Percentiles rank a stretch among this genome's conserved stretches.
Evolutionary conservation across 2,888 invertebrate species (phyloP).

Genomic region (Rhodophaea formosa): DNA sequence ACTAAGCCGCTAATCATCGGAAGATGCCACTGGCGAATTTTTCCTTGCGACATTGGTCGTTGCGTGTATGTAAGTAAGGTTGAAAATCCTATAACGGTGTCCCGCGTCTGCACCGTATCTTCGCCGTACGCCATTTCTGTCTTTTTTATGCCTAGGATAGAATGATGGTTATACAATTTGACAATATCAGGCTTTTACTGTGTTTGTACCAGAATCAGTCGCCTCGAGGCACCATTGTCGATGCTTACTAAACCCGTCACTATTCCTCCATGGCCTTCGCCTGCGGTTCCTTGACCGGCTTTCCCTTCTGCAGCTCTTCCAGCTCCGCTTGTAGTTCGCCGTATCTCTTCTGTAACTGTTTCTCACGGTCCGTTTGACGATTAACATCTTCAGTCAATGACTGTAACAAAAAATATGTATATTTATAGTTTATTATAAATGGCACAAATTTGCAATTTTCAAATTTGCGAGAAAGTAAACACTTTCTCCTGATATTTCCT

Average conservation of each 20-base stretch:
- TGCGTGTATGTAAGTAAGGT: no score
- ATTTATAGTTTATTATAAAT: background rate
- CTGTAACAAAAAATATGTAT: conserved; percentile 58
- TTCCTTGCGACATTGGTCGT: no score
- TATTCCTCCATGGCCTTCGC: conserved; percentile 38
- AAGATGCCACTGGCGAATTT: no score
- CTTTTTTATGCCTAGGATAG: no score
- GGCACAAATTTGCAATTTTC: no score
- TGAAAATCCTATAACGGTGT: no score
- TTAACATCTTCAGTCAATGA: conserved; percentile 95
- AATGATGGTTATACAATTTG: no score
- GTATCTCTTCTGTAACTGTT: conserved; percentile 91
- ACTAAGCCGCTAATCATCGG: no score
- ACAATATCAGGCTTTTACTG: background rate
- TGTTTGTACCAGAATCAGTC: background rate
- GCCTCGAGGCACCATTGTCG: background rate
- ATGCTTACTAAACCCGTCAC: background rate
- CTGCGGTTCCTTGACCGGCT: conserved; percentile 41
- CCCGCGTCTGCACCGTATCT: no score
- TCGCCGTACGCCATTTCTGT: no score
- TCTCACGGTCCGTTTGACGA: conserved; percentile 95
- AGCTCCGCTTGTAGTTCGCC: conserved; percentile 86
- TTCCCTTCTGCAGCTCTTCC: conserved; percentile 67
- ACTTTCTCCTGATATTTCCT: no score
- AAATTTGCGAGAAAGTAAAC: no score